Evolutionary conservation across 1,140 invertebrate genomes (phyloP).

Genomic region (Drosophila suzukii): DNA sequence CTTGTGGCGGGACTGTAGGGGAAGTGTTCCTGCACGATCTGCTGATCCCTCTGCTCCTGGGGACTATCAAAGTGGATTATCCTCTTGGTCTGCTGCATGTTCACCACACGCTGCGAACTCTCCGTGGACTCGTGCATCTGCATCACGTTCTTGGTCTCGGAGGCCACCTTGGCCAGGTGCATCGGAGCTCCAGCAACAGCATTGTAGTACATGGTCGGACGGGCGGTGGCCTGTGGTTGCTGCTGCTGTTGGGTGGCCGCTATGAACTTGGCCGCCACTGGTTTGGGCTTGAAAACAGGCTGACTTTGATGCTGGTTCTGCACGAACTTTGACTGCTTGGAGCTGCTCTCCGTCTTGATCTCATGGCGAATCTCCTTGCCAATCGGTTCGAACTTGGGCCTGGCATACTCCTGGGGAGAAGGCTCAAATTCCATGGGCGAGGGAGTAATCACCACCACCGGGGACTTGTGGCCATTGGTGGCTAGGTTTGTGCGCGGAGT

Average conservation of each 20-base stretch:
- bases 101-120: slow-evolving; percentile 87
- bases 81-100: slow-evolving; percentile 88
- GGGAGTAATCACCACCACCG: slow-evolving; percentile 84
- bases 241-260: slow-evolving; percentile 85
- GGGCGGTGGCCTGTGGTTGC: slow-evolving; percentile 70
- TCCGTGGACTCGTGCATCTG: slow-evolving; percentile 89
- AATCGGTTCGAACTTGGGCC: slow-evolving; percentile 87
- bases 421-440: slow-evolving; percentile 87
- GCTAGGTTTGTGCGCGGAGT: slow-evolving; percentile 80
- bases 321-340: slow-evolving; percentile 57
- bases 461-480: slow-evolving; percentile 80
- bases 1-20: slow-evolving; percentile 84
- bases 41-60: slow-evolving; percentile 62
- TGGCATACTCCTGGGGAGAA: slow-evolving; percentile 84
- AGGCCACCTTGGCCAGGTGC: slow-evolving; percentile 86
- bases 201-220: slow-evolving; percentile 85
- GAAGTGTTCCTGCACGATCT: slow-evolving; percentile 84
- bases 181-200: slow-evolving; percentile 86
- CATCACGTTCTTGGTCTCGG: slow-evolving; percentile 88
- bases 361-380: slow-evolving; percentile 84
- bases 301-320: slow-evolving; percentile 75
- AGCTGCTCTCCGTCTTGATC: slow-evolving; percentile 66
- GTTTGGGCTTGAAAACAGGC: slow-evolving; percentile 85
- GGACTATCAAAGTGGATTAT: slow-evolving; percentile 88
- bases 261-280: slow-evolving; percentile 83